Conservation (phyloP, 1,140 invertebrate genomes). For the Calephelis nemesis region DNA sequence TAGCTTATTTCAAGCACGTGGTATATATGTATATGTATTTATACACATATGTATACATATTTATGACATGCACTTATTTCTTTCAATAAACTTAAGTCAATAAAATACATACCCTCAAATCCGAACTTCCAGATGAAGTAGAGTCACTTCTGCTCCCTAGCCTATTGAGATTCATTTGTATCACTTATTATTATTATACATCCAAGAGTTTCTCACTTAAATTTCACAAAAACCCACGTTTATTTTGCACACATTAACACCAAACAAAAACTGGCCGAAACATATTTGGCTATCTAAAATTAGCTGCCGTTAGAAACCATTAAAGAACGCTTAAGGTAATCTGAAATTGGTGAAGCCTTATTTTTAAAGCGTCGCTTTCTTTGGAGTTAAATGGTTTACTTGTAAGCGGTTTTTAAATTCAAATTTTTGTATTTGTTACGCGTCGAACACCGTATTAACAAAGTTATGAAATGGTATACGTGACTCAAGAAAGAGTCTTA, state of each 20-base stretch:
- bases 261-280: conserved; percentile 19
- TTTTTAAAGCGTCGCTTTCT: conserved; percentile 30
- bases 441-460: conserved; percentile 2
- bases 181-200: conserved; percentile 17
- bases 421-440: conserved; percentile 16
- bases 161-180: conserved; percentile 55
- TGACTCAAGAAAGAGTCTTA: conserved; percentile 64
- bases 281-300: conserved; percentile 26
- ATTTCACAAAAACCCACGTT: conserved; percentile 23
- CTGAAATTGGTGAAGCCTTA: conserved; percentile 33
- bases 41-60: no score
- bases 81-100: neutral
- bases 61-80: no score
- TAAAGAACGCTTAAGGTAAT: conserved; percentile 35
- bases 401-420: conserved; percentile 24
- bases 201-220: conserved; percentile 21
- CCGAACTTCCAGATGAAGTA: conserved; percentile 63
- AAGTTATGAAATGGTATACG: conserved; percentile 59
- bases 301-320: conserved; percentile 31
- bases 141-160: conserved; percentile 55
- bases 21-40: no score
- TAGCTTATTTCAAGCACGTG: no score
- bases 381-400: conserved; percentile 51
- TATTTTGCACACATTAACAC: conserved; percentile 23
- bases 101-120: conserved; percentile 52